Evolutionary conservation across 2,113 vertebrate species (phyloP).

Genomic region (Menura novaehollandiae): DNA sequence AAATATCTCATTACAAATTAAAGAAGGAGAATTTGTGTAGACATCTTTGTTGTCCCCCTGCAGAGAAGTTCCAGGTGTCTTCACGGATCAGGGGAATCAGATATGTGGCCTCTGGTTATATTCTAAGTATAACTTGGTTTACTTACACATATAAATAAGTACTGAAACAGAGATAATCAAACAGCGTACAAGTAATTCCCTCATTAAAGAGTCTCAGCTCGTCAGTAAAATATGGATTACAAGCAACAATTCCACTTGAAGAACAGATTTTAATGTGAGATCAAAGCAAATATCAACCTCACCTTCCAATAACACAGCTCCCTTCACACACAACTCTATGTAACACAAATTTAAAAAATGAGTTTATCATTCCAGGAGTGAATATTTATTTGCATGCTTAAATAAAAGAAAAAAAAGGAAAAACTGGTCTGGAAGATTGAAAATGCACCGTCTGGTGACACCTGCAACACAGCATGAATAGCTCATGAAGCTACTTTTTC

Average conservation of each 20-base stretch:
- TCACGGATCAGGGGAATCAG: background rate
- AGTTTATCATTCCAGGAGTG: background rate
- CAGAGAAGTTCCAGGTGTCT: background rate
- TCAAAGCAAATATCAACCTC: background rate
- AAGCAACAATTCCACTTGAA: background rate
- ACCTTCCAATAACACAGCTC: background rate
- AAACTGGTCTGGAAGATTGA: background rate
- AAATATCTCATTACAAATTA: background rate
- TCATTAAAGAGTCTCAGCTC: background rate
- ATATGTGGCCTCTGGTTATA: background rate
- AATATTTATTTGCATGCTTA: background rate
- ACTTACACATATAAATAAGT: background rate
- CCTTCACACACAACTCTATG: background rate
- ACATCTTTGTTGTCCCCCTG: background rate
- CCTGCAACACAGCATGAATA: background rate
- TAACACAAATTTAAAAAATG: fast-evolving
- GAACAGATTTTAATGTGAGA: background rate
- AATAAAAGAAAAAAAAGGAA: background rate
- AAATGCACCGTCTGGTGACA: conserved; percentile 29
- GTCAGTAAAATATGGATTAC: background rate
- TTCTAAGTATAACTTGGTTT: background rate
- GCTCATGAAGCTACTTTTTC: background rate
- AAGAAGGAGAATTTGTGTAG: background rate
- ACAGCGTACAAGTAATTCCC: background rate
- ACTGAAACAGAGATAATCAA: background rate